Conservation (phyloP, 35 echinoderm and acorn worm genomes). For the Patiria miniata region DNA sequence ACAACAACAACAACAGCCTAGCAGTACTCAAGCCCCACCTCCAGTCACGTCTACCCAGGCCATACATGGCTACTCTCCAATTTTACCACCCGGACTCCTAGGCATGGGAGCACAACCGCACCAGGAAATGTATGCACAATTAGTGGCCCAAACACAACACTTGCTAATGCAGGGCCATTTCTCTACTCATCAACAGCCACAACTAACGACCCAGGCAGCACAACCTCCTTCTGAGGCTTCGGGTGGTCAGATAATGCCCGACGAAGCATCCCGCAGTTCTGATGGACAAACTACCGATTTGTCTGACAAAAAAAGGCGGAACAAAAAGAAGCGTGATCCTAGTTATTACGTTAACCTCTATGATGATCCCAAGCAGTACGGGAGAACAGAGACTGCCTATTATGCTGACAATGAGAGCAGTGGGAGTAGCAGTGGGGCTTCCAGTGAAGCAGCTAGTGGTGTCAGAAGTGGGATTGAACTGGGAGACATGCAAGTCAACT, state of each 20-base stretch:
- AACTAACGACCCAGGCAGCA: neutral
- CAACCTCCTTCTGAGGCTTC: neutral
- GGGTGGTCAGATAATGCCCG: neutral
- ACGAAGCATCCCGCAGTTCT: conserved; percentile 15
- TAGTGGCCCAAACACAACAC: neutral
- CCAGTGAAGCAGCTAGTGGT: conserved; percentile 13
- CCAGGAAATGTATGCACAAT: too few species aligned
- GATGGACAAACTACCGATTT: neutral
- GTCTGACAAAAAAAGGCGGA: conserved; percentile 49
- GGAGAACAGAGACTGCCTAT: conserved; percentile 34
- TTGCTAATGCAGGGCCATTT: neutral
- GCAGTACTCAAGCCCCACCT: neutral
- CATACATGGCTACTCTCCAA: neutral
- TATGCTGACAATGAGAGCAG: conserved; percentile 44
- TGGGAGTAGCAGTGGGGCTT: conserved; percentile 24
- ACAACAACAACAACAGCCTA: neutral
- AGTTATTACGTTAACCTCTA: conserved; percentile 75
- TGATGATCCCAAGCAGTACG: conserved; percentile 8
- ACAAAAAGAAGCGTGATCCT: conserved; percentile 84
- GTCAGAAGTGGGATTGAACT: neutral
- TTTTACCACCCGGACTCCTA: neutral
- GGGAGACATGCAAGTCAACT: neutral
- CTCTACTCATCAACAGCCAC: neutral
- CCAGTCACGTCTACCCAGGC: neutral
- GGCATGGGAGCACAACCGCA: neutral